Evolutionary conservation across 2,888 invertebrate genomes (phyloP).

Genomic region (Orchesellides sinensis): DNA sequence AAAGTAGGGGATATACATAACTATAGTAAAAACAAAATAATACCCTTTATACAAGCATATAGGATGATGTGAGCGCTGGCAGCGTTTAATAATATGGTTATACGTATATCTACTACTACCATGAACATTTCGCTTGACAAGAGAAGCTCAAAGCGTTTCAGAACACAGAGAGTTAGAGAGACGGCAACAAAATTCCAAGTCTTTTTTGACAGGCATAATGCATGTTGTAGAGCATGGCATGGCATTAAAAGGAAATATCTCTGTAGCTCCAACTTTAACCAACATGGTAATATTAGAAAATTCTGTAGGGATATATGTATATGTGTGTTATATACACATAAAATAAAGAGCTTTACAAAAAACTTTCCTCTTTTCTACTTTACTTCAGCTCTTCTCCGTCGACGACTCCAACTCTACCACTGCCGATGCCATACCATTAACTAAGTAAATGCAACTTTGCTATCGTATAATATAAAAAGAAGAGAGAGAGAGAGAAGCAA

Average conservation of each 20-base stretch:
- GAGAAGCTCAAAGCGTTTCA: constrained; percentile 30
- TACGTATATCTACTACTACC: background rate
- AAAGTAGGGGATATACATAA: background rate
- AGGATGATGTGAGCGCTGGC: constrained; percentile 28
- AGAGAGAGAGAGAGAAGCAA: constrained; percentile 30
- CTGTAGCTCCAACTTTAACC: background rate
- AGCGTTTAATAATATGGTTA: constrained; percentile 36
- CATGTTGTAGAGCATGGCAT: constrained; percentile 13
- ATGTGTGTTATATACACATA: constrained; percentile 19
- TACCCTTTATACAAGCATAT: background rate
- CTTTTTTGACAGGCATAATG: constrained; percentile 62
- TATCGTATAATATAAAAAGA: constrained; percentile 12
- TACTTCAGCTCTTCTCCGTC: constrained; percentile 14
- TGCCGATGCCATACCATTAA: constrained; percentile 54
- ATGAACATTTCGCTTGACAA: constrained; percentile 33
- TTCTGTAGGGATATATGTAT: background rate
- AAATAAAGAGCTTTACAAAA: constrained; percentile 43
- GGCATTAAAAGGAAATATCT: constrained; percentile 32
- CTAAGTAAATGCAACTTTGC: constrained; percentile 45
- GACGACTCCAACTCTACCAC: constrained; percentile 5
- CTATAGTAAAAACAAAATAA: constrained; percentile 25
- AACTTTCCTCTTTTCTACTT: constrained; percentile 58
- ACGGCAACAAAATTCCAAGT: constrained; percentile 50
- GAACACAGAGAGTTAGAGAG: background rate
- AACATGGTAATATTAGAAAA: background rate